Base-by-base conservation (phyloP, 1,140 invertebrate species). In the Drosophila albomicans region DNA sequence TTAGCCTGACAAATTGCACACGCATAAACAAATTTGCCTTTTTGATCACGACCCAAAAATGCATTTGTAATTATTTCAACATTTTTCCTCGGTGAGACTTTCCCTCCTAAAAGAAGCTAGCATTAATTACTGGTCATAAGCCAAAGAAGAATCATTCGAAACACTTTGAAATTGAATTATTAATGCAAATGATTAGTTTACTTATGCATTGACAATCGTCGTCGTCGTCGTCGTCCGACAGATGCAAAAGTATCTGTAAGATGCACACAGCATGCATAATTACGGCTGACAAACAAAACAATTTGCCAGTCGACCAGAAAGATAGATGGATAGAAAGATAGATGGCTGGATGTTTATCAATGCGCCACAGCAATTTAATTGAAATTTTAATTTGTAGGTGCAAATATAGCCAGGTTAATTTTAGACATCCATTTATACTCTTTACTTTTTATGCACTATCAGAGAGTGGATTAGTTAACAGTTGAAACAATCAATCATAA, bases 121-220 rank as follows among this genome's bases (percentile, higher is more conserved):
- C 61, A 65, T 58, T 86, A 86, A 87, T 87, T 75, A 82, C 67
- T 65, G 30, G 63, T 77, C 68, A 70, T 57, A 84, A 59, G 41
- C 6, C 35, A 68, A 51, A 62, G 20, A 25, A 25, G 20, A 25
- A 25, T 25, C 35, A 65, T 0, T 38, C 35, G 35, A 56, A 41
- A 57, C 73, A 35, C 20, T 66, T 41, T 16, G 20, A 43, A 74
- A 72, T 82, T 72, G 69, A 84, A 88, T 84, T 87, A 75, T 84
- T 89, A 78, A 88, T 78, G 67, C 35, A 69, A 87, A 58, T 82
- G 62, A 82, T 70, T 68, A 82, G 79, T 68, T 79, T 59, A 65
- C 49, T 38, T 54, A 28, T 49, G 62, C 66, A 45, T 10, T 32
- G 13, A 54, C 30, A 69, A 8, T 41, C 20, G 48, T 15, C 68